Percentiles rank a stretch among this genome's conserved stretches.
These are phyloP conservation scores for Otolemur garnettii DNA, from an alignment of 2,113 vertebrate species.

Conservation along the genomic window DNA sequence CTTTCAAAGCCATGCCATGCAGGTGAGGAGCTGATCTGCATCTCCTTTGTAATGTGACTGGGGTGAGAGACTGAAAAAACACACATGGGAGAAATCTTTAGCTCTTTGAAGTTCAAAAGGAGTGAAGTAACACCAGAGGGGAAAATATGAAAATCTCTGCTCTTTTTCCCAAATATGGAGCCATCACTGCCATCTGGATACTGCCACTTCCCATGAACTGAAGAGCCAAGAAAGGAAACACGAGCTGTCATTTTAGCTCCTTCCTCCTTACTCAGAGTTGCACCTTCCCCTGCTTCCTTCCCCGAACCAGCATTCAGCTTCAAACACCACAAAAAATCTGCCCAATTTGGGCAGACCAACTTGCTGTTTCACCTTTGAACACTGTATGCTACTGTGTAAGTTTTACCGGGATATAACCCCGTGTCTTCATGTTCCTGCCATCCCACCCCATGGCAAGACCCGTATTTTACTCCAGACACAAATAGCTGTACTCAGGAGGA, in stretches of 20 bases:
- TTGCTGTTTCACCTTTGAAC: slow-evolving; percentile 59
- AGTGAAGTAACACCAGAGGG: not conserved
- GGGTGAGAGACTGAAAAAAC: not conserved
- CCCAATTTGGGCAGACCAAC: not conserved
- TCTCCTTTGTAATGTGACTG: not conserved
- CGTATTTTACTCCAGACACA: slow-evolving; percentile 31
- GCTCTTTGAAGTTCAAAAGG: not conserved
- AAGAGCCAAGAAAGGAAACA: not conserved
- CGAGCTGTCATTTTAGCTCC: not conserved
- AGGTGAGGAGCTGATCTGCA: not conserved
- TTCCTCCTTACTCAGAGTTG: not conserved
- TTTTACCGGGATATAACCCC: slow-evolving; percentile 27
- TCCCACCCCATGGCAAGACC: not conserved
- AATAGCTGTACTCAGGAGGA: not conserved
- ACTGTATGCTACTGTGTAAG: slow-evolving; percentile 4
- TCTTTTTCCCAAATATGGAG: not conserved
- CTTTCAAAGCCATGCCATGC: not conserved
- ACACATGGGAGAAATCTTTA: not conserved
- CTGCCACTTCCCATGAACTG: not conserved
- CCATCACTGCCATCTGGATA: not conserved
- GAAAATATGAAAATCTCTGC: not conserved
- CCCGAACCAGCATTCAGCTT: not conserved
- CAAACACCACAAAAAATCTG: slow-evolving; percentile 46
- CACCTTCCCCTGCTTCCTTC: not conserved
- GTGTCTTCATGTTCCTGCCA: slow-evolving; percentile 12